A percentile compares a stretch with the other conserved stretches of the same genome.
phyloP scores from a whole-genome alignment of 2,888 invertebrate genomes.

The Melipona bicolor region DNA sequence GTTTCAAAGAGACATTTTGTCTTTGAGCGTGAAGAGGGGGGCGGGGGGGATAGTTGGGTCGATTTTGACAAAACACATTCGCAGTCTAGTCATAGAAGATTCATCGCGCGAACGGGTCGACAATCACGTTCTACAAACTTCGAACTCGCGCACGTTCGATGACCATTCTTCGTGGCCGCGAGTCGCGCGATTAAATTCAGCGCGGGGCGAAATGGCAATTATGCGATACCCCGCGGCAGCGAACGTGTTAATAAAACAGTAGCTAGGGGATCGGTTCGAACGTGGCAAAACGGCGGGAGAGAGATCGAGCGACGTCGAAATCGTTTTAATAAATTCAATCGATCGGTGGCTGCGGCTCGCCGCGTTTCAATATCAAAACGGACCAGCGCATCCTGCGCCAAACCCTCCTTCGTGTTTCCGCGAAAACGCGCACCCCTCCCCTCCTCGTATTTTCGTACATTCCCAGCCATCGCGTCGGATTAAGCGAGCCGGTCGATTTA shows the following conservation, averaged over 20 bases:
- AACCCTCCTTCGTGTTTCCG: background rate
- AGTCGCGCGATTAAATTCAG: slow-evolving; percentile 18
- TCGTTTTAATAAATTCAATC: slow-evolving; percentile 35
- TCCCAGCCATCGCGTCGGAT: slow-evolving; percentile 48
- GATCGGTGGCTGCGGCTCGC: background rate
- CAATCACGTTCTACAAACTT: background rate
- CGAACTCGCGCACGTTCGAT: background rate
- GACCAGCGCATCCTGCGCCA: background rate
- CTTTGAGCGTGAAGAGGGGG: too few relatives aligned
- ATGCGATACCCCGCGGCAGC: background rate
- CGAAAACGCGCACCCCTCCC: background rate
- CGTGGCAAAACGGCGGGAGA: background rate
- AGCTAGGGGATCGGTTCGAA: background rate
- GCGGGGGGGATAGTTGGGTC: too few relatives aligned
- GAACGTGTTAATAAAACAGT: slow-evolving; percentile 31
- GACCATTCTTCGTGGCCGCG: background rate
- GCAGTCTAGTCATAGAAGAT: too few relatives aligned
- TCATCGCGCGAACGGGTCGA: too few relatives aligned
- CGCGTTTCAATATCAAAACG: slow-evolving; percentile 17
- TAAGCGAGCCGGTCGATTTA: slow-evolving; percentile 60
- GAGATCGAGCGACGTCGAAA: slow-evolving; percentile 12
- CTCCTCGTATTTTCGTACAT: background rate
- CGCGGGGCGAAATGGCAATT: slow-evolving; percentile 15
- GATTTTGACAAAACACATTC: too few relatives aligned
- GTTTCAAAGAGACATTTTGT: too few relatives aligned